Evolutionary conservation across 2,888 invertebrate species (phyloP).

Genomic region (Drosophila quinaria): DNA sequence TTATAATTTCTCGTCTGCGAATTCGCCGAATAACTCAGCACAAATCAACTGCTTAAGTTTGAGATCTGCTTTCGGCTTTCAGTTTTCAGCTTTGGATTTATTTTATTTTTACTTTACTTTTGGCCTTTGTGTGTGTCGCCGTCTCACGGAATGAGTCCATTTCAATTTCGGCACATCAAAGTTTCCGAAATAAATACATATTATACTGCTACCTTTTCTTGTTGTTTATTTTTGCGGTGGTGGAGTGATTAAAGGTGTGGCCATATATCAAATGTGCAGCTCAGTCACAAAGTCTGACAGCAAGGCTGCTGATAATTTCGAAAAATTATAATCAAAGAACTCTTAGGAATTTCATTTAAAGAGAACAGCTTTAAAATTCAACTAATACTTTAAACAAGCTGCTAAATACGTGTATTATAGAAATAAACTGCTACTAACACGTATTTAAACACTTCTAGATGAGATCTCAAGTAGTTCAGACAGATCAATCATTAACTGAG

Average conservation of each 20-base stretch:
- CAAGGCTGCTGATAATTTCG: slow-evolving; percentile 44
- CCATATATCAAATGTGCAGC: slow-evolving; percentile 78
- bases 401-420: slow-evolving; percentile 22
- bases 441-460: slow-evolving; percentile 1
- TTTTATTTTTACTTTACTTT: slow-evolving; percentile 13
- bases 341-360: slow-evolving; percentile 19
- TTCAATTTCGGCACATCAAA: slow-evolving; percentile 78
- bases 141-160: slow-evolving; percentile 61
- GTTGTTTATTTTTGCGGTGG: slow-evolving; percentile 68
- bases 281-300: slow-evolving; percentile 63
- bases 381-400: slow-evolving; percentile 12
- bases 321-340: slow-evolving; percentile 18
- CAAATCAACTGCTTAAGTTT: slow-evolving; percentile 77
- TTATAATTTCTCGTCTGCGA: slow-evolving; percentile 69
- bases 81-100: slow-evolving; percentile 6
- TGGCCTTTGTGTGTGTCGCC: slow-evolving; percentile 28
- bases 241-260: slow-evolving; percentile 81
- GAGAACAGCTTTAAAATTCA: slow-evolving; percentile 18
- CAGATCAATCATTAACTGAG: slow-evolving; percentile 23
- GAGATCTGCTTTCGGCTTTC: slow-evolving; percentile 31
- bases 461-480: slow-evolving; percentile 8
- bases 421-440: slow-evolving; percentile 13
- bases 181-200: slow-evolving; percentile 41
- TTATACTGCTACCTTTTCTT: slow-evolving; percentile 27
- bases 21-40: slow-evolving; percentile 75